phyloP scores from a whole-genome alignment of 2,888 invertebrate genomes.

The Biston stratarius region DNA sequence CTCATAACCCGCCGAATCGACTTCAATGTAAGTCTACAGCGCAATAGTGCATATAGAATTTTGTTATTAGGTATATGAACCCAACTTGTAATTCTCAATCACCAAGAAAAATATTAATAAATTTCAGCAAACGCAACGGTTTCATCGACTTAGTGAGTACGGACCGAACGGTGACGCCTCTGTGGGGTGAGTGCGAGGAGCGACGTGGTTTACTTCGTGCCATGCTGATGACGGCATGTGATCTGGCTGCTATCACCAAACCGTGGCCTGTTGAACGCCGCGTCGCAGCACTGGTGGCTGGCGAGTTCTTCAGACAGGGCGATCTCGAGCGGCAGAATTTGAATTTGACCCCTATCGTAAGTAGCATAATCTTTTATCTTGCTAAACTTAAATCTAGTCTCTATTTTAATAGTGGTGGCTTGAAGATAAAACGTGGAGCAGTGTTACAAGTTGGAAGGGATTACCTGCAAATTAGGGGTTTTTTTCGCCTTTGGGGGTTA shows the following conservation, averaged over 20 bases:
- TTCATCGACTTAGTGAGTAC: slow-evolving; percentile 91
- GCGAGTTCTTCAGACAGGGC: slow-evolving; percentile 97
- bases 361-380: slow-evolving; percentile 58
- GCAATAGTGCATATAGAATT: too few species aligned
- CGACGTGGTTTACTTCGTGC: slow-evolving; percentile 94
- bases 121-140: slow-evolving; percentile 92
- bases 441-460: background rate
- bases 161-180: slow-evolving; percentile 69
- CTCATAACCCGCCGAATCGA: too few species aligned
- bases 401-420: background rate
- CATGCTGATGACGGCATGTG: slow-evolving; percentile 98
- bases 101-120: too few species aligned
- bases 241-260: slow-evolving; percentile 97
- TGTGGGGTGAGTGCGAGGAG: slow-evolving; percentile 90
- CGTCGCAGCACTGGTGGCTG: slow-evolving; percentile 96
- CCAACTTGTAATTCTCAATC: too few species aligned
- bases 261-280: slow-evolving; percentile 97
- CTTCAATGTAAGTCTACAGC: too few species aligned
- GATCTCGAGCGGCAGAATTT: slow-evolving; percentile 95
- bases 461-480: too few species aligned
- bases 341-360: slow-evolving; percentile 95
- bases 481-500: too few species aligned
- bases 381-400: background rate
- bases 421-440: background rate
- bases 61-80: too few species aligned